Conservation (phyloP, 2,888 invertebrate genomes). For the Galerucella calmariensis region DNA sequence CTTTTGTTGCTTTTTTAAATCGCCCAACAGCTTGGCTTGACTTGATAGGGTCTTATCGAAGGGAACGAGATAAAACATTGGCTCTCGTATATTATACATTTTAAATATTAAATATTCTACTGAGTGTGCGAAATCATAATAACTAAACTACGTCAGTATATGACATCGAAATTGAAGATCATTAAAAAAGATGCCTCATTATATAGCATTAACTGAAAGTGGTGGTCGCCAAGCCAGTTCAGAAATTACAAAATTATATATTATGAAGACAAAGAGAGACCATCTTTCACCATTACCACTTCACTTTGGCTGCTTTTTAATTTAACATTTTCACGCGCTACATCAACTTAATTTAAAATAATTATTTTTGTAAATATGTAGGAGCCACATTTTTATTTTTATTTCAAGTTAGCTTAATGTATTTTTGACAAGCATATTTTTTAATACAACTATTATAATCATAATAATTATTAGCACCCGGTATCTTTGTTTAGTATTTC, state of each 20-base stretch:
- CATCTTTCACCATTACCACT: constrained; percentile 49
- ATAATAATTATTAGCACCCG: background rate
- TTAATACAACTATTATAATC: background rate
- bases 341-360: constrained; percentile 35
- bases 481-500: too few relatives aligned
- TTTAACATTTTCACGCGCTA: constrained; percentile 40
- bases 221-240: constrained; percentile 30
- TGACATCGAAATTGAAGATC: constrained; percentile 32
- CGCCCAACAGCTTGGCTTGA: constrained; percentile 16
- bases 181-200: constrained; percentile 49
- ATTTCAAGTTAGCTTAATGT: background rate
- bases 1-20: constrained; percentile 35
- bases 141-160: background rate
- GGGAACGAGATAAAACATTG: constrained; percentile 15
- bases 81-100: background rate
- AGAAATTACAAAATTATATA: constrained; percentile 52
- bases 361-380: constrained; percentile 17
- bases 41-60: constrained; percentile 17
- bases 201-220: constrained; percentile 49
- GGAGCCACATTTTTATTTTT: background rate
- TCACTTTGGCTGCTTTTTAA: constrained; percentile 33
- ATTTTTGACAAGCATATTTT: background rate
- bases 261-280: constrained; percentile 47
- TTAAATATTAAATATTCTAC: background rate
- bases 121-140: constrained; percentile 1